Evolutionary conservation across 2,888 invertebrate genomes (phyloP), one percentile per base, ranked within the genome.

Genomic region (Chloromyia formosa): DNA sequence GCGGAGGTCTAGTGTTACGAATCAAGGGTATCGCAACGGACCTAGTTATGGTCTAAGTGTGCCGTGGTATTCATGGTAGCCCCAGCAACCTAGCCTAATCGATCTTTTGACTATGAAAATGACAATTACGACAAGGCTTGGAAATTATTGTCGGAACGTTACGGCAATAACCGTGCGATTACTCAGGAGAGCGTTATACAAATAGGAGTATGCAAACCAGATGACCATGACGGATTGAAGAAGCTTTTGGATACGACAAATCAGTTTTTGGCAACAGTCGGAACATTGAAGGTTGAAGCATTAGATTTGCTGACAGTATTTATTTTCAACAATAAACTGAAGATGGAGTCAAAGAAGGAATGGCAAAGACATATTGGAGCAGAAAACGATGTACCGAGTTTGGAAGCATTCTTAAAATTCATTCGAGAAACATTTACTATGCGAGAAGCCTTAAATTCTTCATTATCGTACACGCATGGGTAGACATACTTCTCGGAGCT

Each of bases 91-190:
- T n/a, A n/a, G n/a, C n/a, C 22, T 66, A 40, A 23, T 66, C 16
- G 7, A 45, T n/a, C 4, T 16, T 18, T 14, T 35, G 12, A 20
- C 42, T 1, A 40, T 66, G 9, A 66, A 9, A n/a, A n/a, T 22
- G 66, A 40, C 5, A 66, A 66, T 66, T 66, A 66, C 22, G 45
- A 66, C 16, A 40, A 14, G 1, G 66, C 66, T 42, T 66, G 66
- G 42, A 18, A 66, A 12, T 16, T 66, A 18, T 9, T 66, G 10
- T 27, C 16, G 7, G 66, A 66, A 49, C 42, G 45, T 18, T 66
- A 60, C 27, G 60, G n/a, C 27, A 60, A 60, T 12, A 12, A 60
- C 53, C 14, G 53, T 16, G 53, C 53, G 10, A 53, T 53, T 16
- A 4, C 53, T 16, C 14, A 53, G 3, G 53, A 53, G 10, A 53